These are phyloP conservation scores for Phrynocephalus forsythii DNA, from an alignment of 2,797 vertebrate genomes.

Conservation along the genomic window DNA sequence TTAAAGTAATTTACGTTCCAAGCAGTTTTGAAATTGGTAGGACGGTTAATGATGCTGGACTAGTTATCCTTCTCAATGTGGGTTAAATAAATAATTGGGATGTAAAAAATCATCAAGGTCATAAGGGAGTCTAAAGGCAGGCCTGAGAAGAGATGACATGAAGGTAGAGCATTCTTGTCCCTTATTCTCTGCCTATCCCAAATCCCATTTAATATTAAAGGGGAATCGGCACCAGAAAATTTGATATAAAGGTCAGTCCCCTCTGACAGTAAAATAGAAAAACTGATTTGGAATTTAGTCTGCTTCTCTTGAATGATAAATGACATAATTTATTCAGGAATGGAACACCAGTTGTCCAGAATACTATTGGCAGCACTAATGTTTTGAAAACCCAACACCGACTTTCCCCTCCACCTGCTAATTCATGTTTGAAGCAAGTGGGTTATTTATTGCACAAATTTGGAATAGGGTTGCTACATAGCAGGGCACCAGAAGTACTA, in stretches of 20 bases:
- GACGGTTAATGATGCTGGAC: conserved; percentile 49
- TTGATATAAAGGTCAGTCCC: conserved; percentile 71
- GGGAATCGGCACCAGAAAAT: conserved; percentile 58
- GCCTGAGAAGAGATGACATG: conserved; percentile 45
- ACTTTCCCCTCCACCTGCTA: too few species aligned
- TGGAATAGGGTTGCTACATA: neutral
- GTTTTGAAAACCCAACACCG: neutral
- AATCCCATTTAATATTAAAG: conserved; percentile 71
- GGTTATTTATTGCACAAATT: neutral
- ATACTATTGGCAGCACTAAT: conserved; percentile 33
- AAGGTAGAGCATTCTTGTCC: conserved; percentile 19
- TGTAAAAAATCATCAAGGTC: conserved; percentile 59
- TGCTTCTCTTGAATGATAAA: conserved; percentile 63
- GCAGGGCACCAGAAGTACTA: too few species aligned
- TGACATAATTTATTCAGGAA: conserved; percentile 45
- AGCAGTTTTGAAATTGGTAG: conserved; percentile 50
- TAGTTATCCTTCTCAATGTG: conserved; percentile 42
- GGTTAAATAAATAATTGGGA: conserved; percentile 61
- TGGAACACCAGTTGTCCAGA: conserved; percentile 38
- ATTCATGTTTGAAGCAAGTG: neutral
- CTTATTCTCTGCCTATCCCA: neutral
- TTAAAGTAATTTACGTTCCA: conserved; percentile 56
- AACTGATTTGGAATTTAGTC: conserved; percentile 58
- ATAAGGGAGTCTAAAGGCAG: conserved; percentile 43
- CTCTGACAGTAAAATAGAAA: conserved; percentile 55